Evolutionary conservation across 2,797 vertebrate species (phyloP), one percentile per base, ranked within the genome.

Genomic region (Falco cherrug): DNA sequence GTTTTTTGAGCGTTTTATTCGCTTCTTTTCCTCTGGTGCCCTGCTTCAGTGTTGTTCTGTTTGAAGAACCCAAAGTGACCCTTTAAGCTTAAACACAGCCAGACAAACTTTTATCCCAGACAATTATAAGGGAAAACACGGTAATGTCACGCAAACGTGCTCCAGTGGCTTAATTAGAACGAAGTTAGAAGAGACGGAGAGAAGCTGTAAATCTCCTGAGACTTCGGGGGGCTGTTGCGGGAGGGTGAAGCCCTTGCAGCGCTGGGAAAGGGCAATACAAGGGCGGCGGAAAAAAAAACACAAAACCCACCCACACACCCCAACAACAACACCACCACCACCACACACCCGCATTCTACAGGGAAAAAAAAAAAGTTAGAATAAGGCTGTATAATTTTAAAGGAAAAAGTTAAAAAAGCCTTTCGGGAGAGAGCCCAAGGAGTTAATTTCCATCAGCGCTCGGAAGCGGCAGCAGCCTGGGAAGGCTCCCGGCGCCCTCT

Each of bases 401-500:
- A 73, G 31, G 17, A 51, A 85, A 95, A 43, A 2, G 35, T 73
- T 51, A 25, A 22, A 60, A 50, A 78, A 86, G 45, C 20, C 50
- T 7, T 41, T 12, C 11, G 9, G 20, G 50, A 50, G 29, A 51
- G 80, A 14, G 8, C 29, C 45, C 50, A 5, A 91, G 47, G 91
- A 53, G 96, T 95, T 96, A 90, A 95, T 54, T 71, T 81, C 43
- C 83, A 84, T 73, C 73, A 11, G 59, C 59, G 0, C 39, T 54
- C 0, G 28, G 25, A 31, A 39, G 63, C 50, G 16, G 47, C 71
- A 33, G 51, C 24, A 37, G 43, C 17, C 94, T 63, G 80, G 80
- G 86, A 54, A 88, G 83, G 84, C 47, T 81, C 75, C 88, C 67
- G 67, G 89, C 94, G 94, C 97, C 95, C 97, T 93, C 97, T 97